These are phyloP conservation scores for Morone saxatilis DNA, from an alignment of 2,113 vertebrate species.

Conservation along the genomic window DNA sequence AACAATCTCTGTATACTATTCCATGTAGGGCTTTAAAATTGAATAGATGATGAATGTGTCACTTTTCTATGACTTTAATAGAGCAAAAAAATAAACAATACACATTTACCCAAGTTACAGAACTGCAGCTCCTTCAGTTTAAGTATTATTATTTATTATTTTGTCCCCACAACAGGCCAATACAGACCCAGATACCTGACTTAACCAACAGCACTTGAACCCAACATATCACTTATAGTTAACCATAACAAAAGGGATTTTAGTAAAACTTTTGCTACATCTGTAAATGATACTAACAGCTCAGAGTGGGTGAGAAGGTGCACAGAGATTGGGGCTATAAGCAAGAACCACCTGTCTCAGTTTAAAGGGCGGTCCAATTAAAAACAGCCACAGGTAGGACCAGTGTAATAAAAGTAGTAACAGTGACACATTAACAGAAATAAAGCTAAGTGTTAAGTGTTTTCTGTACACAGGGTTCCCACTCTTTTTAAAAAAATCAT, in stretches of 20 bases:
- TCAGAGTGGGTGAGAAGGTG: background rate
- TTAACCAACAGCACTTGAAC: background rate
- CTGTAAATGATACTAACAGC: background rate
- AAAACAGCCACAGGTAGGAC: background rate
- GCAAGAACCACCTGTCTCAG: background rate
- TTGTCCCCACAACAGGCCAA: too few species aligned
- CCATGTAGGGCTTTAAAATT: too few species aligned
- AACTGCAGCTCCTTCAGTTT: background rate
- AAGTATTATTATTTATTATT: background rate
- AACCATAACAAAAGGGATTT: background rate
- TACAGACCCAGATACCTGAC: background rate
- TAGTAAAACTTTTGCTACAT: background rate
- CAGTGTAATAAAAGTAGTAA: background rate
- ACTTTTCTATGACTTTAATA: background rate
- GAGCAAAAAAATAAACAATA: too few species aligned
- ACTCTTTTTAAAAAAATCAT: too few species aligned
- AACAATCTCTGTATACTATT: too few species aligned
- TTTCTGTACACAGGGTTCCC: background rate
- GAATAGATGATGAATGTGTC: too few species aligned
- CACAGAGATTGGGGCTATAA: too few species aligned
- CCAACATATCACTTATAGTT: background rate
- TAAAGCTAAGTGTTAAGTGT: background rate
- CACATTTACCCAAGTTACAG: background rate
- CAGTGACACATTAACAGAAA: background rate
- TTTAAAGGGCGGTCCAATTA: too few species aligned